These are phyloP conservation scores for Pomacea maculata DNA, from an alignment of 1,140 invertebrate species.

Conservation along the genomic window DNA sequence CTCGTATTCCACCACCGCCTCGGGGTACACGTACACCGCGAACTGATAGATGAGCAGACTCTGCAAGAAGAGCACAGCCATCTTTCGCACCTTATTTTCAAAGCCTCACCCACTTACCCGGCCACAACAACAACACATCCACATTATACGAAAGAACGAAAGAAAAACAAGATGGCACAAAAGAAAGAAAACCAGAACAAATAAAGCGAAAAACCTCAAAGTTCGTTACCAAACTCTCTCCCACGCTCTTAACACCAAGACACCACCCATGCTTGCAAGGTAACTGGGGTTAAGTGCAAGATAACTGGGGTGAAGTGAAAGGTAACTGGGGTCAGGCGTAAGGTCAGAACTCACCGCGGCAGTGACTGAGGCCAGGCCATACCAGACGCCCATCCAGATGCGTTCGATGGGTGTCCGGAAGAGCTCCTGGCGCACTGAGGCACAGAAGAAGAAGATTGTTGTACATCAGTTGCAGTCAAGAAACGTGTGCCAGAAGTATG, in stretches of 20 bases:
- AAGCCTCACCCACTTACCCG: background rate
- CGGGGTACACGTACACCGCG: conserved; percentile 53
- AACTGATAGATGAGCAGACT: conserved; percentile 57
- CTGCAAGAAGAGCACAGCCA: conserved; percentile 31
- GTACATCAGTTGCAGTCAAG: background rate
- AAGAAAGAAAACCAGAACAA: too few relatives aligned
- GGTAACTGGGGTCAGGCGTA: too few relatives aligned
- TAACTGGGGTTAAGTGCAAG: too few relatives aligned
- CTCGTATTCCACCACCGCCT: conserved; percentile 48
- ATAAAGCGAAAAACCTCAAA: too few relatives aligned
- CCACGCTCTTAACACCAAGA: too few relatives aligned
- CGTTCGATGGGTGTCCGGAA: conserved; percentile 53
- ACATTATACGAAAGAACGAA: too few relatives aligned
- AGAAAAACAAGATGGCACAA: too few relatives aligned
- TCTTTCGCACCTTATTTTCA: background rate
- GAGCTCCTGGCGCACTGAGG: conserved; percentile 56
- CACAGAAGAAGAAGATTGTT: background rate
- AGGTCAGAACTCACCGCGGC: conserved; percentile 44
- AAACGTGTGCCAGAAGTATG: background rate
- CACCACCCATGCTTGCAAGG: too few relatives aligned
- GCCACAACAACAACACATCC: background rate
- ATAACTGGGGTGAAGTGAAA: too few relatives aligned
- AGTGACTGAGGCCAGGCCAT: conserved; percentile 51
- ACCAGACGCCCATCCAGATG: conserved; percentile 57
- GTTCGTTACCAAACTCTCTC: too few relatives aligned